A percentile compares a stretch with the other conserved stretches of the same genome.
Evolutionary conservation across 2,113 vertebrate genomes (phyloP).

Genomic region (Peromyscus polionotus): DNA sequence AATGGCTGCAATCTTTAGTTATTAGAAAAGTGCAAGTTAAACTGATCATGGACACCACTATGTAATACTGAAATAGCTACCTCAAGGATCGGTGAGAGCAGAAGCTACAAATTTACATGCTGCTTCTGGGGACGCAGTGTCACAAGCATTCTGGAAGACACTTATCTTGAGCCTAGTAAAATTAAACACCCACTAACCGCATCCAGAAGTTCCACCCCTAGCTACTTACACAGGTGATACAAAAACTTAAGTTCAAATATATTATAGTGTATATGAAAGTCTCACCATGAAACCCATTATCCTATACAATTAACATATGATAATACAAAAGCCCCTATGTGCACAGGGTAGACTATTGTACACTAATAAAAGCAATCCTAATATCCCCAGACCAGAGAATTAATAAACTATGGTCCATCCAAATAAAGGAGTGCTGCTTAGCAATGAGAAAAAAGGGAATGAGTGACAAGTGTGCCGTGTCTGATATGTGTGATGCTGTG

Average conservation of each 20-base stretch:
- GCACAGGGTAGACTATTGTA: not conserved
- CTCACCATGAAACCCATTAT: not conserved
- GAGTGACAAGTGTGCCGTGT: not conserved
- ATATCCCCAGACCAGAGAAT: not conserved
- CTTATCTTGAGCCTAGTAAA: not conserved
- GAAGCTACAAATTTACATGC: not conserved
- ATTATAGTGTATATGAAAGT: not conserved
- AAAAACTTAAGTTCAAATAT: not conserved
- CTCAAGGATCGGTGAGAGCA: not conserved
- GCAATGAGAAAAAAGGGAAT: not conserved
- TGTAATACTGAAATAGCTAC: not conserved
- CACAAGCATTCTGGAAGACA: not conserved
- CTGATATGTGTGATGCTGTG: not conserved
- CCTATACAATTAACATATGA: not conserved
- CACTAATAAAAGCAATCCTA: not conserved
- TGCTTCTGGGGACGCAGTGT: not conserved
- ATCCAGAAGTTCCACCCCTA: not conserved
- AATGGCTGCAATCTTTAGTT: not conserved
- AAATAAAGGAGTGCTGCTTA: not conserved
- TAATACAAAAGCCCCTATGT: not conserved
- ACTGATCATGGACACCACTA: not conserved
- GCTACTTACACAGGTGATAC: not conserved
- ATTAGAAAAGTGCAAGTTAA: constrained; percentile 25
- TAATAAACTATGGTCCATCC: not conserved
- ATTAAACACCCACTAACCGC: not conserved